Conservation (phyloP, 1,140 invertebrate species). For the Oryctes rhinoceros region DNA sequence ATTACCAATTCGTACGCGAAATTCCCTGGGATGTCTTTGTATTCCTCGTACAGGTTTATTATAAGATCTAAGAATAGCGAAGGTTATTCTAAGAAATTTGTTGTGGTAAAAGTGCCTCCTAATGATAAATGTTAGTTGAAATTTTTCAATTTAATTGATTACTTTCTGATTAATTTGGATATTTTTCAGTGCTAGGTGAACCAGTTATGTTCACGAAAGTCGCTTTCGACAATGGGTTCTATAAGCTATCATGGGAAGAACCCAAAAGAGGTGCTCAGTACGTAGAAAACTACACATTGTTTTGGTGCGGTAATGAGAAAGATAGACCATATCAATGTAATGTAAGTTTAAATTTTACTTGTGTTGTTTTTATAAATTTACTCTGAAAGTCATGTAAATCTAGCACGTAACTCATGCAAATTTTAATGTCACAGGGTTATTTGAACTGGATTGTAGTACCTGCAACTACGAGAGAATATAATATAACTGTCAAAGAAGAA, state of each 20-base stretch:
- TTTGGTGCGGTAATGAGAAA: constrained; percentile 73
- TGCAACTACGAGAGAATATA: constrained; percentile 61
- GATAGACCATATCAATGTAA: constrained; percentile 69
- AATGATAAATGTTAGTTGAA: constrained; percentile 64
- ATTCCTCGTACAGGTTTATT: constrained; percentile 63
- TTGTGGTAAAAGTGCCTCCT: constrained; percentile 69
- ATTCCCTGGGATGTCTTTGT: constrained; percentile 63
- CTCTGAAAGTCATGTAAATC: neutral
- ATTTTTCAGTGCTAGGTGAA: constrained; percentile 54
- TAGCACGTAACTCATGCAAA: neutral
- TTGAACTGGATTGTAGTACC: constrained; percentile 67
- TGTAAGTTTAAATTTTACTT: constrained; percentile 56
- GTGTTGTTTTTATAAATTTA: neutral
- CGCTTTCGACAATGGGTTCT: constrained; percentile 71
- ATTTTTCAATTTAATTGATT: too few relatives aligned
- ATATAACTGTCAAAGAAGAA: constrained; percentile 62
- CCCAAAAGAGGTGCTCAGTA: constrained; percentile 55
- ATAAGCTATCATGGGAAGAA: constrained; percentile 76
- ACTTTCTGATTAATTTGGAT: constrained; percentile 42
- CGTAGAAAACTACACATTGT: constrained; percentile 73
- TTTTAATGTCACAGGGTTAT: constrained; percentile 61
- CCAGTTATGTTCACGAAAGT: constrained; percentile 73
- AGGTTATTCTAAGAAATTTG: constrained; percentile 66
- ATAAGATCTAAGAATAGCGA: constrained; percentile 67
- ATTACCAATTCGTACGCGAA: constrained; percentile 64